Conservation (phyloP, 2,888 invertebrate genomes). For the Nomada fucata region DNA sequence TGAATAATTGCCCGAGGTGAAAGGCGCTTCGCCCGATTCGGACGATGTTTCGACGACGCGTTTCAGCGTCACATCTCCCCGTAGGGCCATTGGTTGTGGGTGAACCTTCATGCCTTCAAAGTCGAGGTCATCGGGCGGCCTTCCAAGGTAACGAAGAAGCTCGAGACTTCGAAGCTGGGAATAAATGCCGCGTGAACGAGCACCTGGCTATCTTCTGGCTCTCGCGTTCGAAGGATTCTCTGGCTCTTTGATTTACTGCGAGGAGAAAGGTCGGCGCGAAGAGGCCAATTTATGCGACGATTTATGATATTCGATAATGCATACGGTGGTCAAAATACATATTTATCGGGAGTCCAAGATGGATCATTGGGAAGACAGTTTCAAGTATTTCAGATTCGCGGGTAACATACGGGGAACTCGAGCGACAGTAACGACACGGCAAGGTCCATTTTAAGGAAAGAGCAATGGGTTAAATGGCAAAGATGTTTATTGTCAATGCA, state of each 20-base stretch:
- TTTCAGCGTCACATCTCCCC: slow-evolving; percentile 23
- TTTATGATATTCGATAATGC: neutral
- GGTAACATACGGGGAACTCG: neutral
- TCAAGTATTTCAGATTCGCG: neutral
- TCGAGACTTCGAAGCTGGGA: slow-evolving; percentile 25
- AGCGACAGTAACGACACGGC: too few species aligned
- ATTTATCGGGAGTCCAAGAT: neutral
- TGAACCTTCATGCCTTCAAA: slow-evolving; percentile 67
- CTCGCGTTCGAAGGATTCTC: neutral
- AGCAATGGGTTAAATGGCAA: too few species aligned
- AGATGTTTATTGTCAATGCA: too few species aligned
- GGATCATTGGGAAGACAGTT: neutral
- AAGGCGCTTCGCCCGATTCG: slow-evolving; percentile 53
- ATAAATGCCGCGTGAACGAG: slow-evolving; percentile 21
- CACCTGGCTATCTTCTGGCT: slow-evolving; percentile 12
- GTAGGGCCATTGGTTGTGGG: slow-evolving; percentile 61
- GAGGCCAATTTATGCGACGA: neutral
- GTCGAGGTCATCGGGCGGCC: slow-evolving; percentile 73
- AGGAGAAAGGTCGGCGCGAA: neutral
- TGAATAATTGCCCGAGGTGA: slow-evolving; percentile 67
- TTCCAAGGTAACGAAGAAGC: slow-evolving; percentile 73
- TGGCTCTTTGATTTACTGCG: neutral
- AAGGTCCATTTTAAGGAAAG: too few species aligned
- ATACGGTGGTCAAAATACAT: neutral
- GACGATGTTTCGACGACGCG: slow-evolving; percentile 19